Base-by-base conservation (phyloP, 2,888 invertebrate species). In the Drosophila algonquin region DNA sequence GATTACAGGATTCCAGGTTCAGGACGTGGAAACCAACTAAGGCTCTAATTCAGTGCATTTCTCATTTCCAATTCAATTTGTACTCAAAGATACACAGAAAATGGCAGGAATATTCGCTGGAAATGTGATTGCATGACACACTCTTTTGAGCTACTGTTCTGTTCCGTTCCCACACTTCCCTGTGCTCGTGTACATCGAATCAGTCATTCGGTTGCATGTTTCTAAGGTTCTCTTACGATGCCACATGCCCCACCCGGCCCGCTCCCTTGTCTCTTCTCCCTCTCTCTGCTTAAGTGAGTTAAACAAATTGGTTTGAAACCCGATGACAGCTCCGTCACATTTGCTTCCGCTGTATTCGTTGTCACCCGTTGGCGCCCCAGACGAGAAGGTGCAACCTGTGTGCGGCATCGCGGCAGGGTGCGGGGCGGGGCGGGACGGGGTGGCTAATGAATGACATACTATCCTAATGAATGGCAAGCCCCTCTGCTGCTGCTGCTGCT, bases 401-500 rank as follows among this genome's bases (percentile, higher is more conserved):
- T 58, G 55, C 62, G 52, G 67, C 61, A 32, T 32, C 40, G 48
- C 14, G 27, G 14, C 10, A 10, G 53, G 45, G 18, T 21, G 21
- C 21, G 21, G 21, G 21, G 21, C 21, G n/a, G 16, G 5, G 12
- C 8, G 63, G 55, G 8, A n/a, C n/a, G n/a, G n/a, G 18, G 18
- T 58, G 18, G 52, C 73, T 78, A 84, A 84, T 81, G 76, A 81
- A 84, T 76, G 81, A 74, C 71, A 84, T 67, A 74, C 60, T 60
- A 84, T 70, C 62, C 75, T 87, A 85, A 84, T 84, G 81, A 82
- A 87, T 85, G 81, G 65, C 79, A 77, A 63, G 76, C 58, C 32
- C 40, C 54, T 47, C 21, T 10, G n/a, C n/a, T n/a, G n/a, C n/a
- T n/a, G n/a, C n/a, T n/a, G n/a, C 35, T 47, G 51, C n/a, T 3